Evolutionary conservation across 2,888 invertebrate species (phyloP), one percentile per base, ranked within the genome.

Genomic region (Cerceris ruficornis): DNA sequence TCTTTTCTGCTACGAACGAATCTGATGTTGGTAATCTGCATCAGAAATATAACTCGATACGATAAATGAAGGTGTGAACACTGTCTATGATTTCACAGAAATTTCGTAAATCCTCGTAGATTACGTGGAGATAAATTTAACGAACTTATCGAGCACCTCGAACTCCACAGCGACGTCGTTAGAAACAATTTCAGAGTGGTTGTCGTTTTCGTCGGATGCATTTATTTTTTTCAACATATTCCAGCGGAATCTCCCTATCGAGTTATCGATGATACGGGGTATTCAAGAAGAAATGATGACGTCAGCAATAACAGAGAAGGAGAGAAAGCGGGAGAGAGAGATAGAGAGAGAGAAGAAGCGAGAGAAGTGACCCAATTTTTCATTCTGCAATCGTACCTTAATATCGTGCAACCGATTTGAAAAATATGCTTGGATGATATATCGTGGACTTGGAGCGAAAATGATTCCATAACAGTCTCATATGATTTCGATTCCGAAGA

Each of bases 361-460:
- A 43, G 60, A 46, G 43, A 43, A 57, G 64, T 68, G 73, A 80
- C 78, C 78, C 52, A 70, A 77, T 73, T 78, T 77, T 70, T 80
- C 78, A 73, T 73, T 73, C 70, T 52, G 61, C 73, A 14, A 67
- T 54, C 42, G 50, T 39, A 4, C 62, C 28, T 39, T 62, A 28
- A 50, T 50, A 28, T 7, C 7, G 17, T 13, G 15, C 9, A 8
- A 9, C 13, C 8, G 62, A 64, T 67, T 77, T 64, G 62, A 71
- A 76, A 67, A 77, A 76, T 75, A 46, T 55, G 58, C 66, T 17
- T 7, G 43, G 61, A 64, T 41, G 6, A 54, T 50, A 60, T 65
- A 69, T 57, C 61, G 41, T 14, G 65, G 41, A 43, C 55, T 41
- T 39, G 9, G 17, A 5, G 43, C 58, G 55, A 39, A n/a, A 60